Evolutionary conservation across 2,113 vertebrate species (phyloP).

Genomic region (Microtus pennsylvanicus): DNA sequence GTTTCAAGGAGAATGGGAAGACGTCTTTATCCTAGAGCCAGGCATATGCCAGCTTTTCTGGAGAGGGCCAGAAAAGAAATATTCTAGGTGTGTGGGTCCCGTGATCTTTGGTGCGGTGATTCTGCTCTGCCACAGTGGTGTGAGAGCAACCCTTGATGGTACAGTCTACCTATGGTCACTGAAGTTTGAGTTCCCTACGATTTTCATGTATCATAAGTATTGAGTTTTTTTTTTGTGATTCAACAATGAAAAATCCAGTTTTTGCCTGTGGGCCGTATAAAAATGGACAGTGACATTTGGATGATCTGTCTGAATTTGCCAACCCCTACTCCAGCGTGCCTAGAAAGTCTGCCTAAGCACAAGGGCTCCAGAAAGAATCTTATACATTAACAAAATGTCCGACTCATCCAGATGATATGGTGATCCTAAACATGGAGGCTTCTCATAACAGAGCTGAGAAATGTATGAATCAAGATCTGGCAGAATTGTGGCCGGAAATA

Average conservation of each 20-base stretch:
- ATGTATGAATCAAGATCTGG: not conserved
- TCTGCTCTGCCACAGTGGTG: not conserved
- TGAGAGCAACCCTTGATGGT: not conserved
- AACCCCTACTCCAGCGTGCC: not conserved
- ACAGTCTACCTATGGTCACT: not conserved
- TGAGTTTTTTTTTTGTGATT: not conserved
- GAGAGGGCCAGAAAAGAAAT: not conserved
- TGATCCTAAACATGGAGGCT: not conserved
- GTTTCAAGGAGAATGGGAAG: not conserved
- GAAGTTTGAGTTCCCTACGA: not conserved
- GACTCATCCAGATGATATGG: not conserved
- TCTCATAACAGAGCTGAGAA: not conserved
- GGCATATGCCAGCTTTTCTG: not conserved
- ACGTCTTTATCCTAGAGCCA: not conserved
- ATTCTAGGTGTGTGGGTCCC: too few relatives aligned
- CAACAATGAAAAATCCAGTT: not conserved
- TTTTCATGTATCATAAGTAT: not conserved
- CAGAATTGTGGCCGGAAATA: not conserved
- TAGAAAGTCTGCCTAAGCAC: not conserved
- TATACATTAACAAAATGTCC: not conserved
- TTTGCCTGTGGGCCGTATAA: not conserved
- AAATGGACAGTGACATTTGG: not conserved
- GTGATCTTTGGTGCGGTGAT: not conserved
- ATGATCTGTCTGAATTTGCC: not conserved
- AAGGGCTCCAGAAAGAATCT: not conserved